These are phyloP conservation scores for Trachythela sp. DNA, from an alignment of 64 coral and sea anemone species.

Conservation along the genomic window DNA sequence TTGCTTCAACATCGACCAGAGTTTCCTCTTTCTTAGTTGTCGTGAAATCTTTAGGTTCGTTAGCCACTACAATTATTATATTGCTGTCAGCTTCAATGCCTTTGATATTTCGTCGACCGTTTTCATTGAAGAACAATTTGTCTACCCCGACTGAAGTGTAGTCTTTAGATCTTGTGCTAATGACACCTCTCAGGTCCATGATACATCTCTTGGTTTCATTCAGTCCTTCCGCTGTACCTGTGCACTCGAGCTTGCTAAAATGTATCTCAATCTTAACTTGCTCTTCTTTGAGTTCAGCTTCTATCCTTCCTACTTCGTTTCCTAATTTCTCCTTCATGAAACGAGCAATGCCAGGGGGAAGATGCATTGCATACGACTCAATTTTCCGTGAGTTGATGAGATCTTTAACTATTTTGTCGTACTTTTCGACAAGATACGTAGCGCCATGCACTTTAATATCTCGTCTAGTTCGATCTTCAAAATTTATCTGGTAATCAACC, in stretches of 20 bases:
- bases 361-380: neutral
- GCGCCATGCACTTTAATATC: neutral
- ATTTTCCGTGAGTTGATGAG: neutral
- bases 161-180: neutral
- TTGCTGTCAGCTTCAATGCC: constrained; percentile 9
- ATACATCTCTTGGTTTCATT: neutral
- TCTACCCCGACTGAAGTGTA: neutral
- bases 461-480: neutral
- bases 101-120: constrained; percentile 9
- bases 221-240: neutral
- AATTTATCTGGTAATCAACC: neutral
- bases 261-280: neutral
- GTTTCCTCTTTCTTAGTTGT: neutral
- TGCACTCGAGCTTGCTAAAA: neutral
- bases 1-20: neutral
- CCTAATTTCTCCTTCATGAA: constrained; percentile 1
- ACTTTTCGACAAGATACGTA: constrained; percentile 2
- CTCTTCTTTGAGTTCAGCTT: neutral
- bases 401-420: neutral
- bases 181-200: neutral
- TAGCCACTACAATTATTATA: neutral
- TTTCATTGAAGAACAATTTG: neutral
- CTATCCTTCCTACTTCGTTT: neutral
- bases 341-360: neutral
- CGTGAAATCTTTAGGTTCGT: neutral